Base-by-base conservation (phyloP, 2,113 vertebrate genomes). In the Rhodinocichla rosea region DNA sequence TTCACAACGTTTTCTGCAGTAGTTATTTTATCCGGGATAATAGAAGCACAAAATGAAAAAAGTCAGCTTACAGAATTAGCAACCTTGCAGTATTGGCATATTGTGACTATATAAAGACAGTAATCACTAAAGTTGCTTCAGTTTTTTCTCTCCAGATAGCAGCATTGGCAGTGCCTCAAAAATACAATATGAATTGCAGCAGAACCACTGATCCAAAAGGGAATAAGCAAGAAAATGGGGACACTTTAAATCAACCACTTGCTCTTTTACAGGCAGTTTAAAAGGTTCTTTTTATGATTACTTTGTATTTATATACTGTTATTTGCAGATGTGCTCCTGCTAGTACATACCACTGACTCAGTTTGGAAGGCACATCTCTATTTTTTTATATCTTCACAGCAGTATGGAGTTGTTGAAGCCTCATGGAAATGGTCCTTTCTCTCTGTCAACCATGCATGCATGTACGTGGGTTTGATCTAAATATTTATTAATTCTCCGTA, bases 71-170 rank as follows among this genome's bases (percentile, higher is more conserved):
- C 15, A 59, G 76, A 75, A 95, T 90, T 81, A 60, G 53, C 62
- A 83, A 30, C 40, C 45, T 89, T 70, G 30, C 49, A 62, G 32
- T 60, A 78, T 33, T 67, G 90, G 64, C 52, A 55, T 73, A 70
- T 83, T 81, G 40, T 80, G 50, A n/a, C 76, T 83, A 81, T 90
- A 91, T 69, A 94, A 92, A 97, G 82, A 82, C 68, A 93, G 57
- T 14, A 45, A 37, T 59, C 35, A 87, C 62, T 81, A 7, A 52
- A 83, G 23, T 27, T 45, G 4, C 20, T 79, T 79, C 70, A 50
- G 18, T 53, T 92, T 33, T 83, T 91, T 95, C 65, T 92, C 84
- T 95, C 28, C 63, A 56, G 88, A 74, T 87, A 95, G 76, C 39
- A 87, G 33, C 13, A 69, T 7, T 95, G 75, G 89, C 75, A 88